Conservation (phyloP, 2,888 invertebrate genomes). For the Ernsta delagoae region DNA sequence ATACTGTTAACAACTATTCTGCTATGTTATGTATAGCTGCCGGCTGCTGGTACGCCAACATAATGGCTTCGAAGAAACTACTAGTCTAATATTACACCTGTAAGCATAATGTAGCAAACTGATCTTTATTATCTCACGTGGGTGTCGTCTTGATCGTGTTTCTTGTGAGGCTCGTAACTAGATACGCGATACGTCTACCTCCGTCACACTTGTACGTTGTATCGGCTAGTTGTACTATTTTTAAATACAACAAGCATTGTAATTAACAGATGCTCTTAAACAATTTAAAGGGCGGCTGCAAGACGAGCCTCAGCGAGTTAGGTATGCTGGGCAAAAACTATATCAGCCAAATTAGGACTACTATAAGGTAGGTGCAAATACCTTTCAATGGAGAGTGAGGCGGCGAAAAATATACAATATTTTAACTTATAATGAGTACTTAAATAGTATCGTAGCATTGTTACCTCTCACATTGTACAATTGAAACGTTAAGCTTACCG, state of each 20-base stretch:
- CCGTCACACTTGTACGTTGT: conserved; percentile 12
- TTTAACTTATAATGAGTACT: conserved; percentile 30
- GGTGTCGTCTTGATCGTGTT: conserved; percentile 29
- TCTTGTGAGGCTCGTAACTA: conserved; percentile 23
- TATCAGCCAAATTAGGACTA: conserved; percentile 31
- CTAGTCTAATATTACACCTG: conserved; percentile 26
- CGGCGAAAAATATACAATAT: conserved; percentile 24
- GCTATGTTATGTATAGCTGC: too few species aligned
- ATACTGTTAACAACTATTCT: conserved; percentile 9
- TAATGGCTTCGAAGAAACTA: conserved; percentile 20
- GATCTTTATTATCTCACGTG: conserved; percentile 32
- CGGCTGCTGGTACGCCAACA: background rate
- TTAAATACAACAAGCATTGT: conserved; percentile 19
- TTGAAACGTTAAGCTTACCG: conserved; percentile 32
- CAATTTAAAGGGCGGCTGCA: conserved; percentile 27
- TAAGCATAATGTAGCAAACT: conserved; percentile 16
- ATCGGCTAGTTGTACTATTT: conserved; percentile 25
- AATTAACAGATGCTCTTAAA: conserved; percentile 27
- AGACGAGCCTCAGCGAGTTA: background rate
- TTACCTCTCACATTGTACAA: conserved; percentile 24
- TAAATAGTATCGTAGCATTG: conserved; percentile 23
- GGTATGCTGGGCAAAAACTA: conserved; percentile 23
- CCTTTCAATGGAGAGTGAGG: conserved; percentile 23
- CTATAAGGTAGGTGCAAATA: conserved; percentile 31
- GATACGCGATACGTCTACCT: conserved; percentile 26